Evolutionary conservation across 2,113 vertebrate species (phyloP).

Genomic region (Brienomyrus longianalis): DNA sequence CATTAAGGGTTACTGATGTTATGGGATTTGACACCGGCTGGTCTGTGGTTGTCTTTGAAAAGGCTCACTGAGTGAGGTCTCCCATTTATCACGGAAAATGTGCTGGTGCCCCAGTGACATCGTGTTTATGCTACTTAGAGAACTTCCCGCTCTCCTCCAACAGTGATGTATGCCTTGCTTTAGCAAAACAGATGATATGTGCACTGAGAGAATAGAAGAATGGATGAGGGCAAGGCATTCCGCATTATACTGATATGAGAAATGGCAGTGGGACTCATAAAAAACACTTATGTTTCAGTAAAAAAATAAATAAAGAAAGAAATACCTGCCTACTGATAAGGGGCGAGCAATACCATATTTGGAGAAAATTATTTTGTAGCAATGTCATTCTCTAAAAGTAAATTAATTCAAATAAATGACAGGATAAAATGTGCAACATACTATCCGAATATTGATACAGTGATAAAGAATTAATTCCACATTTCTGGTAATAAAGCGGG

Average conservation of each 20-base stretch:
- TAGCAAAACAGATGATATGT: constrained; percentile 46
- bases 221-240: constrained; percentile 29
- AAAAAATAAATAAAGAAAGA: neutral
- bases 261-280: neutral
- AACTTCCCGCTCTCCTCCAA: constrained; percentile 37
- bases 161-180: constrained; percentile 44
- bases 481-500: neutral
- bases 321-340: neutral
- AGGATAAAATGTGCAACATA: neutral
- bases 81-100: constrained; percentile 44
- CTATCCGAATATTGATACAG: neutral
- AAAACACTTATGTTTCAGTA: neutral
- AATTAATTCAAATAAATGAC: neutral
- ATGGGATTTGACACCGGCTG: constrained; percentile 1
- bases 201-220: constrained; percentile 31
- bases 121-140: constrained; percentile 54
- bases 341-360: neutral
- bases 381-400: neutral
- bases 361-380: neutral
- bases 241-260: neutral
- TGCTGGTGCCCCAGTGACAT: constrained; percentile 27
- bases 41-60: constrained; percentile 30
- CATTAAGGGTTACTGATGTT: neutral
- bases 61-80: constrained; percentile 29
- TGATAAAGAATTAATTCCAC: neutral